These are phyloP conservation scores for Carassius carassius DNA, from an alignment of 2,113 vertebrate species.

Conservation along the genomic window DNA sequence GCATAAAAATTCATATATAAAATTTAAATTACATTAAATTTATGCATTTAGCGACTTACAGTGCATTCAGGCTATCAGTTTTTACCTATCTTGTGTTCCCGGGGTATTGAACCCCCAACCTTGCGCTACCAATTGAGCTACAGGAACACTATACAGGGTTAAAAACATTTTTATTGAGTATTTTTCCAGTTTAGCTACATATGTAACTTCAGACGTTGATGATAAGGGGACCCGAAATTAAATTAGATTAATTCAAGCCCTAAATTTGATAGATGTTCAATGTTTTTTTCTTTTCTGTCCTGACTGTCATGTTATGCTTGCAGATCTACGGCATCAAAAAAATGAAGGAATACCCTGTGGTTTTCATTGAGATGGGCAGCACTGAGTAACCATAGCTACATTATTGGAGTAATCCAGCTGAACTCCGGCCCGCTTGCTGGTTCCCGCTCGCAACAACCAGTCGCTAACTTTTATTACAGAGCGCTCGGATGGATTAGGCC, in stretches of 20 bases:
- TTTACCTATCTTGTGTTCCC: too few species aligned
- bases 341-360: not conserved
- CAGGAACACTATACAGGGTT: not conserved
- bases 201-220: not conserved
- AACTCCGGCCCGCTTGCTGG: conserved; percentile 13
- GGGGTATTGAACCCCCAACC: too few species aligned
- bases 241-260: not conserved
- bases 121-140: too few species aligned
- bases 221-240: not conserved
- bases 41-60: too few species aligned
- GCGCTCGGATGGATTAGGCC: conserved; percentile 59
- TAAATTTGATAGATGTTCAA: not conserved
- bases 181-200: not conserved
- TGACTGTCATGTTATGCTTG: not conserved
- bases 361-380: conserved; percentile 32
- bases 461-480: conserved; percentile 61
- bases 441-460: conserved; percentile 47
- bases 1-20: too few species aligned
- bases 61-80: too few species aligned
- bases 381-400: conserved; percentile 58
- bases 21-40: too few species aligned
- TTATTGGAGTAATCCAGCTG: conserved; percentile 39
- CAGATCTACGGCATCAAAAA: not conserved
- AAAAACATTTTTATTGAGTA: not conserved
- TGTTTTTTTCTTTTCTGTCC: not conserved